phyloP scores from a whole-genome alignment of 2,113 vertebrate genomes.

The Microcebus ravelobensis region DNA sequence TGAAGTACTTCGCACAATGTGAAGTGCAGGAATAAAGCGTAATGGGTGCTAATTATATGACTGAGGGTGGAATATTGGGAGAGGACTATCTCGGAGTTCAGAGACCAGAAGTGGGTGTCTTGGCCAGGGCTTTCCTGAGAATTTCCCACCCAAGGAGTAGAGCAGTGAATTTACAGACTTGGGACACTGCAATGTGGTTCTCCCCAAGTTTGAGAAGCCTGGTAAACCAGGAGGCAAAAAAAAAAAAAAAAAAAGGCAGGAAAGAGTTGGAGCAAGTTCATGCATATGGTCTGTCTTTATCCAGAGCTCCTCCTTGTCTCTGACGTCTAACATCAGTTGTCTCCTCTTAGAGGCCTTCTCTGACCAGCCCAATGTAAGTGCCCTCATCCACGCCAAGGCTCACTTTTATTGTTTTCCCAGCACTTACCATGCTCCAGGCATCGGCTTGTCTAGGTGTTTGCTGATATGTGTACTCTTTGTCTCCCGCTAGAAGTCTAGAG shows the following conservation, averaged over 20 bases:
- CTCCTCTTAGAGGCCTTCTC: not conserved
- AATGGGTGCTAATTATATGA: slow-evolving; percentile 8
- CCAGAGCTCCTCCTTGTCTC: not conserved
- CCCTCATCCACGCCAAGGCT: not conserved
- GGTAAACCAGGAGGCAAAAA: not conserved
- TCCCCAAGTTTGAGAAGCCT: not conserved
- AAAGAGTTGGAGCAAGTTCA: not conserved
- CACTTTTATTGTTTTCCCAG: not conserved
- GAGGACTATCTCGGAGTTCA: not conserved
- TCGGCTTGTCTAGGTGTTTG: not conserved
- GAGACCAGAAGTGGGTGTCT: not conserved
- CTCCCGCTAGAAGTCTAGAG: not conserved
- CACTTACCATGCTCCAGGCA: not conserved
- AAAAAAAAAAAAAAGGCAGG: not conserved
- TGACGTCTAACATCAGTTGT: not conserved
- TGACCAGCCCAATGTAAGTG: not conserved
- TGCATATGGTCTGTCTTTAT: not conserved
- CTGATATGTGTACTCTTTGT: not conserved
- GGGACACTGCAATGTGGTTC: not conserved
- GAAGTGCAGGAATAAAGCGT: not conserved
- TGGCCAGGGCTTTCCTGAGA: not conserved
- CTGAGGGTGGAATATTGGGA: not conserved
- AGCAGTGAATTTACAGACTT: not conserved
- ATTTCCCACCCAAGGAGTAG: not conserved
- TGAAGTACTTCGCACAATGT: slow-evolving; percentile 42